These are phyloP conservation scores for Urocynchramus pylzowi DNA, from an alignment of 2,113 vertebrate genomes.

Conservation along the genomic window DNA sequence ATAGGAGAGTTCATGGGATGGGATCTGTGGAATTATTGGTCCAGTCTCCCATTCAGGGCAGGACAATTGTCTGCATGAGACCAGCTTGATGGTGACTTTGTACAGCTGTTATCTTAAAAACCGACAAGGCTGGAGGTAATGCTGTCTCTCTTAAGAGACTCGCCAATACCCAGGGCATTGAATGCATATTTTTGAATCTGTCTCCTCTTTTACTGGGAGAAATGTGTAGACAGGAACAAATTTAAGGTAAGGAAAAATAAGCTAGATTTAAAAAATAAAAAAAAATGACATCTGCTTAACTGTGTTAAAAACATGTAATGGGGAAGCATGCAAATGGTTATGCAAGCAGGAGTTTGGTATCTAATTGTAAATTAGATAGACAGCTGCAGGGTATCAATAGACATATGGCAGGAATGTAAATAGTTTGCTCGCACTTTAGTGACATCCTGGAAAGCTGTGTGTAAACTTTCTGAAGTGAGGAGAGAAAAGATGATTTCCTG, in stretches of 20 bases:
- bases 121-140: neutral
- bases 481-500: neutral
- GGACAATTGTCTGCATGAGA: neutral
- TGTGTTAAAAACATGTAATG: neutral
- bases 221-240: neutral
- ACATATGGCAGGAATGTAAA: conserved; percentile 52
- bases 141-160: neutral
- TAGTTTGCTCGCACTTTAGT: conserved; percentile 36
- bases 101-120: neutral
- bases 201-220: neutral
- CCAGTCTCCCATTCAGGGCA: neutral
- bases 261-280: neutral
- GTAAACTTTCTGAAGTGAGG: conserved; percentile 45
- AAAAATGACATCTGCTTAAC: neutral
- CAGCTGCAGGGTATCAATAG: conserved; percentile 19
- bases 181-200: neutral
- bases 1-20: neutral
- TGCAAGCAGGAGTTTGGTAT: conserved; percentile 13
- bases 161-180: neutral
- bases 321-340: conserved; percentile 21
- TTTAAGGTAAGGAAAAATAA: neutral
- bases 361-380: conserved; percentile 32
- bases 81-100: neutral
- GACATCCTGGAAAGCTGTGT: conserved; percentile 48
- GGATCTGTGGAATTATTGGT: neutral